Evolutionary conservation across 2,888 invertebrate species (phyloP).

Genomic region (Meiosimyza decipiens): DNA sequence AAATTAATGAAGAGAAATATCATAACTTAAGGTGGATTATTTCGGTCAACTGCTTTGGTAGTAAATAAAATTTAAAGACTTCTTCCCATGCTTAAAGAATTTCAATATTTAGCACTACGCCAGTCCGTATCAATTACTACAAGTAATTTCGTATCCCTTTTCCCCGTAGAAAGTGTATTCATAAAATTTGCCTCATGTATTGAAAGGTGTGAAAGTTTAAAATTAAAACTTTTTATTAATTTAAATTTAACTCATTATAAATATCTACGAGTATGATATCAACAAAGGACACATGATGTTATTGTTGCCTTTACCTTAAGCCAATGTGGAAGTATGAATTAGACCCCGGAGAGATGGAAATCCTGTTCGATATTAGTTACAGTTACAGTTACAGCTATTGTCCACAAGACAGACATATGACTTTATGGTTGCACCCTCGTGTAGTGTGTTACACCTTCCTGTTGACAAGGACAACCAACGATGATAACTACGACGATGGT

Average conservation of each 20-base stretch:
- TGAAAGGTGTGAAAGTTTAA: slow-evolving; percentile 46
- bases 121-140: no score
- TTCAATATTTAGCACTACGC: no score
- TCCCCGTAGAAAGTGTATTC: no score
- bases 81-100: no score
- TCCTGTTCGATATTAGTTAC: neutral
- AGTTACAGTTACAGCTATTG: neutral
- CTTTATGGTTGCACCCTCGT: neutral
- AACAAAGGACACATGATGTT: neutral
- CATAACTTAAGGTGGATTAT: no score
- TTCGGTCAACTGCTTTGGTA: no score
- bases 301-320: neutral
- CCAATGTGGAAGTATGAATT: slow-evolving; percentile 58
- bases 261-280: slow-evolving; percentile 10
- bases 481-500: slow-evolving; percentile 12
- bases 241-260: slow-evolving; percentile 27
- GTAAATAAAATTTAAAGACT: no score
- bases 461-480: neutral
- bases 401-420: slow-evolving; percentile 11
- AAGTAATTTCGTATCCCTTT: no score
- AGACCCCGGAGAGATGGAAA: slow-evolving; percentile 54
- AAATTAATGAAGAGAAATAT: no score
- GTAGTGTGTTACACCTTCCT: neutral
- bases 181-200: neutral
- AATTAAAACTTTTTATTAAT: slow-evolving; percentile 34